phyloP scores from a whole-genome alignment of 2,888 invertebrate species.

The Tolmerus cingulatus region DNA sequence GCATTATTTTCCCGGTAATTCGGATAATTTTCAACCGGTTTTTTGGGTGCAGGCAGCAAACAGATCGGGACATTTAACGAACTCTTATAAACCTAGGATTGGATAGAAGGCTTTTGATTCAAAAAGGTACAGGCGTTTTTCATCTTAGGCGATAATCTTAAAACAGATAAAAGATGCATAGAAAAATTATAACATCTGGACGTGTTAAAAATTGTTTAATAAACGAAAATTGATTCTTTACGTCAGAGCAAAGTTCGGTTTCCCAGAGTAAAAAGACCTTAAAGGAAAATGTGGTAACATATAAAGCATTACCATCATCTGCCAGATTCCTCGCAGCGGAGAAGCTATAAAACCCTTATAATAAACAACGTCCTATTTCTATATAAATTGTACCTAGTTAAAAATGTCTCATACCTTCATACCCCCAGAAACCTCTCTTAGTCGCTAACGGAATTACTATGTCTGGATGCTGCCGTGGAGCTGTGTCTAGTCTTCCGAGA shows the following conservation, averaged over 20 bases:
- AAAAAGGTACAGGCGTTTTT: neutral
- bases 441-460: slow-evolving; percentile 71
- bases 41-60: neutral
- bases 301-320: neutral
- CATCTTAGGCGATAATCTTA: neutral
- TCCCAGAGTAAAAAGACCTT: no score
- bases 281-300: neutral
- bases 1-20: neutral
- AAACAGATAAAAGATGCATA: neutral
- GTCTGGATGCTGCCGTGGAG: slow-evolving; percentile 68
- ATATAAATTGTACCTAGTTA: neutral
- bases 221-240: no score
- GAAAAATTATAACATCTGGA: neutral
- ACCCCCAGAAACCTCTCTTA: slow-evolving; percentile 52
- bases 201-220: no score
- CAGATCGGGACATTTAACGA: no score
- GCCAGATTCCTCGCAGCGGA: neutral
- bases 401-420: neutral
- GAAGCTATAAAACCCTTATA: neutral
- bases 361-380: neutral
- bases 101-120: neutral
- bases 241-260: no score
- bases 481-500: slow-evolving; percentile 83
- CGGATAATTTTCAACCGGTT: neutral
- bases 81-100: neutral